A percentile compares a stretch with the other conserved stretches of the same genome.
Conservation (phyloP, 2,888 invertebrate genomes). For the Myopa tessellatipennis region DNA sequence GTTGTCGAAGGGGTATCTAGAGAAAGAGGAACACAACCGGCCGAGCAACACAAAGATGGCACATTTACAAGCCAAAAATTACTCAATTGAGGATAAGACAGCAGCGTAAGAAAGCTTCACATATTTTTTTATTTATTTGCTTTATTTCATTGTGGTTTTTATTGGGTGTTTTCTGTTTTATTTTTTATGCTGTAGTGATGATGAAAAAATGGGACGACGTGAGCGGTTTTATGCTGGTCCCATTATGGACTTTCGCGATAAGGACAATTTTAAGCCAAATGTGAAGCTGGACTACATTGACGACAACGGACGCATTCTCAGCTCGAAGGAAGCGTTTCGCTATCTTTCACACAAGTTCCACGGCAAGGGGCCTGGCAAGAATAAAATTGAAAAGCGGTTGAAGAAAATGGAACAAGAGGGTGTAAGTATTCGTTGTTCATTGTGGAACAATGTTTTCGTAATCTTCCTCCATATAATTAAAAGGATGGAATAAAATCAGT, state of each 20-base stretch:
- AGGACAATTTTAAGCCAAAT: slow-evolving; percentile 89
- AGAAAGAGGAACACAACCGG: slow-evolving; percentile 81
- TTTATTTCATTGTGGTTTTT: background rate
- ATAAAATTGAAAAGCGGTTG: slow-evolving; percentile 95
- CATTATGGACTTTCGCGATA: slow-evolving; percentile 91
- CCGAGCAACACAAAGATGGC: slow-evolving; percentile 79
- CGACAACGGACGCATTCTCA: slow-evolving; percentile 91
- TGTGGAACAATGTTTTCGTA: no score
- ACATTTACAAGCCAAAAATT: slow-evolving; percentile 82
- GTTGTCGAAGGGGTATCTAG: slow-evolving; percentile 92
- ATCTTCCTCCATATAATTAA: no score
- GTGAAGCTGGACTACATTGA: slow-evolving; percentile 97
- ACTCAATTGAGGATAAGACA: slow-evolving; percentile 83
- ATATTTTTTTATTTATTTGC: background rate
- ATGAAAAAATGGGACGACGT: slow-evolving; percentile 82
- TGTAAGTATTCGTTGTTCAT: slow-evolving; percentile 68
- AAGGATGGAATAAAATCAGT: no score
- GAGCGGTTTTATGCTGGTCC: slow-evolving; percentile 84
- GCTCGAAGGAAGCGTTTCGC: slow-evolving; percentile 96
- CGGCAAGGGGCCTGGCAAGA: slow-evolving; percentile 99
- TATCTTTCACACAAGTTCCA: slow-evolving; percentile 98
- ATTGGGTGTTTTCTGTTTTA: background rate
- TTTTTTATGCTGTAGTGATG: slow-evolving; percentile 72
- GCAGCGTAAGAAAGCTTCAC: slow-evolving; percentile 70
- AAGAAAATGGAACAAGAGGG: slow-evolving; percentile 95